A percentile compares a stretch with the other conserved stretches of the same genome.
phyloP scores from a whole-genome alignment of 1,140 invertebrate genomes.

The Dendrolimus kikuchii region DNA sequence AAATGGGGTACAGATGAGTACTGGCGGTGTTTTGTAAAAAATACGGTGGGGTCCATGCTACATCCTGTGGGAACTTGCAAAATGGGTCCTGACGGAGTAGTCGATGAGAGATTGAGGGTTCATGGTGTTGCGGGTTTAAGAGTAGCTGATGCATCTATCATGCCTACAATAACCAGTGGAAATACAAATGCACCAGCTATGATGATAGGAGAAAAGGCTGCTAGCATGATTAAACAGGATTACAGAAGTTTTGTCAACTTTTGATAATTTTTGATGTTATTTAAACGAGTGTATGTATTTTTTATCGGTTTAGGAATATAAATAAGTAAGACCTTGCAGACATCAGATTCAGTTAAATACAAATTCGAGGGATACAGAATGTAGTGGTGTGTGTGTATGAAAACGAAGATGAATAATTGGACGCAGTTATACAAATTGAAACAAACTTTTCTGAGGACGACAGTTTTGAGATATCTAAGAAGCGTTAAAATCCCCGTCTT shows the following conservation, averaged over 20 bases:
- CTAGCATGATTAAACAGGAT: conserved; percentile 74
- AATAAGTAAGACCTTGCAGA: too few relatives aligned
- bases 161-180: conserved; percentile 75
- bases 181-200: conserved; percentile 75
- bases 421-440: too few relatives aligned
- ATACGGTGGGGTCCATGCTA: conserved; percentile 83
- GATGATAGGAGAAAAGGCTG: conserved; percentile 76
- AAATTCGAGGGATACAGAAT: too few relatives aligned
- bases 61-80: conserved; percentile 87
- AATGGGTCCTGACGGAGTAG: conserved; percentile 82
- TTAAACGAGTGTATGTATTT: too few relatives aligned
- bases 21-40: conserved; percentile 79
- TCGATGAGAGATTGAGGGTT: conserved; percentile 79
- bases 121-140: conserved; percentile 76
- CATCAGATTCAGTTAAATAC: too few relatives aligned
- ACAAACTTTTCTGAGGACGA: too few relatives aligned
- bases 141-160: conserved; percentile 84
- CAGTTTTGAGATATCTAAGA: too few relatives aligned
- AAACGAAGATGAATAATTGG: too few relatives aligned
- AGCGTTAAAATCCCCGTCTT: too few relatives aligned
- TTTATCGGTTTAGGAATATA: too few relatives aligned
- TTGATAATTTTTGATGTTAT: too few relatives aligned
- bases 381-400: too few relatives aligned
- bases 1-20: conserved; percentile 75
- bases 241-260: conserved; percentile 27